Base-by-base conservation (phyloP, 2,113 vertebrate genomes). In the Hoplias malabaricus region DNA sequence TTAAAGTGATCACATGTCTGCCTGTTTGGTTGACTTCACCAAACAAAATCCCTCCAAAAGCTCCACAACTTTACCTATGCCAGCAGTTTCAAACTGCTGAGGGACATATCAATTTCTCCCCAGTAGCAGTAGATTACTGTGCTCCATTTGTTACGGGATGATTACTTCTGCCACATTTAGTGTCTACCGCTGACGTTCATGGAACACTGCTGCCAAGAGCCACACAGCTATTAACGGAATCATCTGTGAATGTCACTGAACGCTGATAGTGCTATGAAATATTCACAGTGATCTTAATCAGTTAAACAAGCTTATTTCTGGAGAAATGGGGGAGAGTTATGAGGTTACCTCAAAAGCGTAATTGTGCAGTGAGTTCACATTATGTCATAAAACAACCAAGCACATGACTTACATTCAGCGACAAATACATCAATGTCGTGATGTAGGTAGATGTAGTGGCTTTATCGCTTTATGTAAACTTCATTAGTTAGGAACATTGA, bases 1-100 rank as follows among this genome's bases (percentile, higher is more conserved):
- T 80, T 29, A 72, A 31, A 75, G n/a, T 73, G 53, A 29, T 27
- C 50, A 29, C 6, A 27, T 54, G 36, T 14, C 43, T 69, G 75
- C 53, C 65, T 59, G n/a, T n/a, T 77, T 27, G 4, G 33, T 19
- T 21, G 19, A 2, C 14, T 36, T 33, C 16, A 2, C 16, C 14
- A 19, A 33, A 8, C 57, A 27, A 61, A 61, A 33, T 21, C 40
- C 27, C 13, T 42, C 9, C 0, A 13, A n/a, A 48, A 48, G 43
- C 27, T 5, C 19, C 13, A 27, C 5, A 4, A 62, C 57, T 36
- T 48, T 33, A 34, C 21, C 72, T 42, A 40, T 19, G 31, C 67
- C 67, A 68, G 16, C 4, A 59, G 25, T 31, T 27, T 33, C 12
- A 46, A 21, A 33, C 7, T 27, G 27, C 59, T 50, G 33, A 59